Conservation (phyloP, 2,888 invertebrate genomes). For the Epinotia nisella region DNA sequence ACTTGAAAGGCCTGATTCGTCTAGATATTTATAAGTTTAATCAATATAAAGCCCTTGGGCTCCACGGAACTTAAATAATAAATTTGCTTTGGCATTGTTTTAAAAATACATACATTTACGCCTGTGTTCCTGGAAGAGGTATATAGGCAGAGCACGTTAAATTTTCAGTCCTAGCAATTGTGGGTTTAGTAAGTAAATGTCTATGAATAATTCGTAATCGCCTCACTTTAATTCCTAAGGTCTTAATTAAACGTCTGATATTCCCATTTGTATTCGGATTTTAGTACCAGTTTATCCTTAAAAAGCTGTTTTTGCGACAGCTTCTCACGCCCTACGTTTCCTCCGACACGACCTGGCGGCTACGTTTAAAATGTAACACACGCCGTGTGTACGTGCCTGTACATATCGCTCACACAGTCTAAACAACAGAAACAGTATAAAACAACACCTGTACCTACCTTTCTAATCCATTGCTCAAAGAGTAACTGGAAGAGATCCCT, state of each 20-base stretch:
- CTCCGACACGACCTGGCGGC: conserved; percentile 20
- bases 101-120: too few relatives aligned
- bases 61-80: too few relatives aligned
- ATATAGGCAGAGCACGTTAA: too few relatives aligned
- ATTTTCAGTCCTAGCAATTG: too few relatives aligned
- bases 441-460: too few relatives aligned
- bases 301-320: not conserved
- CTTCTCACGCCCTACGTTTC: conserved; percentile 32
- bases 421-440: not conserved
- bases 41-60: not conserved
- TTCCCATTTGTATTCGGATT: conserved; percentile 15
- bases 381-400: conserved; percentile 23
- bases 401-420: conserved; percentile 2
- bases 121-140: too few relatives aligned
- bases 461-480: too few relatives aligned
- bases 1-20: not conserved
- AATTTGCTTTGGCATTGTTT: too few relatives aligned
- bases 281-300: conserved; percentile 8
- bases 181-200: too few relatives aligned
- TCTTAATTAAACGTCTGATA: not conserved
- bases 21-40: not conserved
- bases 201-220: too few relatives aligned
- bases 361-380: conserved; percentile 37
- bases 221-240: not conserved
- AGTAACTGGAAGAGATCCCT: too few relatives aligned